Evolutionary conservation across 2,797 vertebrate species (phyloP), one percentile per base, ranked within the genome.

Genomic region (Nyctibius grandis): DNA sequence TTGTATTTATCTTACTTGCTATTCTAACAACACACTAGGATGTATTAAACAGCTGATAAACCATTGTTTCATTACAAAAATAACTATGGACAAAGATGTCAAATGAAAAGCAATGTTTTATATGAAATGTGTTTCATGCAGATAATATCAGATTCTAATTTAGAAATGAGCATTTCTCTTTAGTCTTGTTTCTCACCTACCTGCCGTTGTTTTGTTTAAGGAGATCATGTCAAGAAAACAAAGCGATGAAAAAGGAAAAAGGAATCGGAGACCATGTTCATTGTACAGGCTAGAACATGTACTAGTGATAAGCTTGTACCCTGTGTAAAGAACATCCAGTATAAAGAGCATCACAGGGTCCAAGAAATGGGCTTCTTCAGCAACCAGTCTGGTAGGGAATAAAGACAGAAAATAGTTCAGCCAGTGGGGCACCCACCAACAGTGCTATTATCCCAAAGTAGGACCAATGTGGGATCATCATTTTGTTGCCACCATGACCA

Each of bases 1-100:
- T 92, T 93, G 91, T 82, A 70, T 93, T 88, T 95, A 86, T 91
- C 50, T 82, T 70, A 94, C 85, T 91, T 97, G 76, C 29, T 92
- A 75, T 74, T 48, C 69, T 76, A 92, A 92, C 68, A 92, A 59
- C 44, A 96, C 96, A 94, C 40, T 70, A 95, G 80, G 80, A 93
- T 75, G 36, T 60, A 94, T 93, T 96, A 95, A 96, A 94, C 42
- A 83, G 42, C n/a, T 56, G 70, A 92, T 86, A 96, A 87, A 68
- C 74, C 60, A 91, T 36, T 82, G 63, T 77, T 94, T 93, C 54
- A 57, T 88, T 89, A 84, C 40, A 94, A 94, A 86, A 94, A 84
- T 65, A 40, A 23, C 25, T 33, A 34, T 2, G 4, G 36, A 40
- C 31, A 70, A 77, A 85, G 38, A 78, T 20, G 18, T 59, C n/a